Percentiles rank a stretch among this genome's conserved stretches.
These are phyloP conservation scores for Vireo griseus DNA, from an alignment of 2,797 vertebrate genomes.

Conservation along the genomic window DNA sequence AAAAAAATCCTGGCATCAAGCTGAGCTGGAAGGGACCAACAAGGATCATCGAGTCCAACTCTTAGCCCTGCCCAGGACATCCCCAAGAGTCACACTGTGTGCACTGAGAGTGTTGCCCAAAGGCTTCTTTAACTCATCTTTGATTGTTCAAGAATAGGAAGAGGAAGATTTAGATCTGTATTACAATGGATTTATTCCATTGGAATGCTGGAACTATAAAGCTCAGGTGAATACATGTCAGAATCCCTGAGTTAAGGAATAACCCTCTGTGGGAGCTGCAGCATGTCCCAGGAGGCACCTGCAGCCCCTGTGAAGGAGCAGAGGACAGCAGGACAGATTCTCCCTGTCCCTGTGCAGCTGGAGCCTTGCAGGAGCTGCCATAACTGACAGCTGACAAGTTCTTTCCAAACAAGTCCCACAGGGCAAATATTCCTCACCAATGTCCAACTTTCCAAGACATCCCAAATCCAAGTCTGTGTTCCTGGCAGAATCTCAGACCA, in stretches of 20 bases:
- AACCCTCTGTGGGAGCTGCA: neutral
- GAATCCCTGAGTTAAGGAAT: neutral
- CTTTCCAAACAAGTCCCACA: neutral
- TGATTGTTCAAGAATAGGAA: neutral
- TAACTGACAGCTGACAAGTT: neutral
- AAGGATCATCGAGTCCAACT: fast-evolving
- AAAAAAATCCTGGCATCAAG: too few species aligned
- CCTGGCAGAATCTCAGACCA: neutral
- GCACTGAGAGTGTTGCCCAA: neutral
- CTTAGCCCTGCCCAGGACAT: neutral
- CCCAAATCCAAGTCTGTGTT: neutral
- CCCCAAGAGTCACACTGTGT: too few species aligned
- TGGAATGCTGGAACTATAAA: too few species aligned
- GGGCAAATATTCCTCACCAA: neutral
- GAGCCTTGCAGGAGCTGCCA: neutral
- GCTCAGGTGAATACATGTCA: neutral
- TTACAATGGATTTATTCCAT: too few species aligned
- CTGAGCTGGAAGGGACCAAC: neutral
- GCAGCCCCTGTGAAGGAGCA: neutral
- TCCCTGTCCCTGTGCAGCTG: neutral
- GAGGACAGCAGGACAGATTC: neutral
- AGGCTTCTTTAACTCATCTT: neutral
- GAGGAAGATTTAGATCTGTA: too few species aligned
- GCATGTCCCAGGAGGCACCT: neutral
- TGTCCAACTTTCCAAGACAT: neutral